These are phyloP conservation scores for Scaptomyza flava DNA, from an alignment of 2,888 invertebrate species.

Conservation along the genomic window DNA sequence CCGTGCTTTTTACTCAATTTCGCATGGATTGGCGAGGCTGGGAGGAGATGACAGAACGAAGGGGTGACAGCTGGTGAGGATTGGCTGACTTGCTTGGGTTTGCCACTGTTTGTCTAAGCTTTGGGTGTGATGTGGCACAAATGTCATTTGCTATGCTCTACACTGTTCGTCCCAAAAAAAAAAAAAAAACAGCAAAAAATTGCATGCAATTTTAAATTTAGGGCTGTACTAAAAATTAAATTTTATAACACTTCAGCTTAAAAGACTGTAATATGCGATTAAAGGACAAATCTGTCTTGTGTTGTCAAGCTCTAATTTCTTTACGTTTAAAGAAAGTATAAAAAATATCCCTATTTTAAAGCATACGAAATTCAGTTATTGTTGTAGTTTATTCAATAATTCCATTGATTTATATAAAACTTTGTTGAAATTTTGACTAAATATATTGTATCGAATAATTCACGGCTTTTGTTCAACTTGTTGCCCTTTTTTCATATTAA, in stretches of 20 bases:
- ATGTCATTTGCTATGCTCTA: constrained; percentile 69
- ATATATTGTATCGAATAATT: not conserved
- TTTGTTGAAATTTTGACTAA: no score
- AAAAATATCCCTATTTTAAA: no score
- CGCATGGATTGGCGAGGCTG: constrained; percentile 63
- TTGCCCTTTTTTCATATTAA: not conserved
- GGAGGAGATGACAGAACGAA: not conserved
- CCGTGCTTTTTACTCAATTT: constrained; percentile 56
- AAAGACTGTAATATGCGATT: no score
- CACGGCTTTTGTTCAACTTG: not conserved
- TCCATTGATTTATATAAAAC: no score
- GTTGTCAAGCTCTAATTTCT: no score
- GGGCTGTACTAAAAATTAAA: not conserved
- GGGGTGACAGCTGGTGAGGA: constrained; percentile 39
- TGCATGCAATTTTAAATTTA: no score
- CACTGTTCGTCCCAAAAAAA: constrained; percentile 2
- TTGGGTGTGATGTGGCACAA: constrained; percentile 70
- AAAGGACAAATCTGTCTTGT: no score
- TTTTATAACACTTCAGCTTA: no score
- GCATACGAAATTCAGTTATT: no score
- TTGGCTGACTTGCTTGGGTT: constrained; percentile 33
- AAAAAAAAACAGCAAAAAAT: constrained; percentile 1
- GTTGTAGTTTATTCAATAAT: no score
- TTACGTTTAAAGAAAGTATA: no score
- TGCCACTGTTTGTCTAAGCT: constrained; percentile 47